A percentile compares a stretch with the other conserved stretches of the same genome.
These are phyloP conservation scores for Ianthella basta DNA, from an alignment of 37 sponge, comb jelly and placozoan genomes.

Conservation along the genomic window DNA sequence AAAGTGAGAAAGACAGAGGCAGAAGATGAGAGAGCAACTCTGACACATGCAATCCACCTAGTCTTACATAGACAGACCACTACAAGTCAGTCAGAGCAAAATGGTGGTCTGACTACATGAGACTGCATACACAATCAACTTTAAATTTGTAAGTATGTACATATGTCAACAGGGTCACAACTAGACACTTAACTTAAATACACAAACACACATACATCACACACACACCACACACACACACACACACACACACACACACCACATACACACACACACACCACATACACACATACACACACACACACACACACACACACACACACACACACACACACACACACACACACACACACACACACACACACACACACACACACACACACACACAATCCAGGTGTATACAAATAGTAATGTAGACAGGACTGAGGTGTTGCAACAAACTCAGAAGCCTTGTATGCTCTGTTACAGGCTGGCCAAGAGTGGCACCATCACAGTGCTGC, in stretches of 20 bases:
- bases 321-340: slow-evolving; percentile 34
- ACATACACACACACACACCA: too few species aligned
- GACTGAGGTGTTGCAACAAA: not conserved
- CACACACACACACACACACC: too few species aligned
- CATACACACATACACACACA: slow-evolving; percentile 16
- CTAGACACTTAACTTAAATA: not conserved
- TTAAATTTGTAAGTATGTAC: not conserved
- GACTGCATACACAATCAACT: not conserved
- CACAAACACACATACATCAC: not conserved
- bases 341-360: slow-evolving; percentile 15
- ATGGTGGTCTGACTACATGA: too few species aligned
- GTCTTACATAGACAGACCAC: too few species aligned
- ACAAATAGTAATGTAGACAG: too few species aligned
- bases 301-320: slow-evolving; percentile 29
- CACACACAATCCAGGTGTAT: too few species aligned
- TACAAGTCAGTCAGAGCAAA: too few species aligned
- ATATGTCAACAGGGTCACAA: slow-evolving; percentile 1
- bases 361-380: not conserved
- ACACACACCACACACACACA: not conserved
- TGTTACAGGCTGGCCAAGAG: too few species aligned
- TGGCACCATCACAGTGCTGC: not conserved
- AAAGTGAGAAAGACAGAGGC: slow-evolving; percentile 9
- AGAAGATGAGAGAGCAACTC: slow-evolving; percentile 16
- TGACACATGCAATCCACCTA: too few species aligned
- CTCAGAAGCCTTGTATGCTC: too few species aligned